Base-by-base conservation (phyloP, 2,888 invertebrate genomes). In the Hybos culiciformis region DNA sequence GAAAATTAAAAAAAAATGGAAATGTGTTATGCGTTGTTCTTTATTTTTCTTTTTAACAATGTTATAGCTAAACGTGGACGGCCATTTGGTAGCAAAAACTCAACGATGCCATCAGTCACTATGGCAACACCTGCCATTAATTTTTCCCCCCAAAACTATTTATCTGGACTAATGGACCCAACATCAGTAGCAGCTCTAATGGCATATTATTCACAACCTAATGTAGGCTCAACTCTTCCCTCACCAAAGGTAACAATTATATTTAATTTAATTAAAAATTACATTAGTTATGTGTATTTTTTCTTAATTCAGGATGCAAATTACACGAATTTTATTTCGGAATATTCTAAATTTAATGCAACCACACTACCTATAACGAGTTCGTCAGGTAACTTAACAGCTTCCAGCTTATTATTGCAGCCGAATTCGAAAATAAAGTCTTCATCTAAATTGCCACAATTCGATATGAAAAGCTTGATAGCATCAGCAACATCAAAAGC, bases 401-500 rank as follows among this genome's bases (percentile, higher is more conserved):
- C 47, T 7, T 49, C 45, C 38, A 18, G n/a, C 31, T 6, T 41
- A 36, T 7, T 46, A 44, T 8, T 39, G 48, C 41, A 50, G 39
- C 26, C 48, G 46, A 5, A 40, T 48, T 20, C 8, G 44, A 3
- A 50, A 48, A n/a, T n/a, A n/a, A n/a, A n/a, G 17, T 7, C 15
- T 21, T 9, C 43, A 38, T 38, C 44, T 5, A 52, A 51, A 38
- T 43, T 53, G 26, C 54, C 54, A 14, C 54, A 54, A 45, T 53
- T 53, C 29, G 54, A 54, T 41, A 54, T 54, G 11, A 54, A 54
- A 23, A 52, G 48, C 23, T 33, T 54, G 9, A 54, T 54, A 17
- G 52, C 52, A 14, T 51, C 54, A n/a, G 52, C 52, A 14, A 51
- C 52, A 14, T 51, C 52, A 5, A 52, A 53, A 37, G 51, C 51